These are phyloP conservation scores for Schizopygopsis malacanthus DNA, from an alignment of 2,797 vertebrate species.

Conservation along the genomic window DNA sequence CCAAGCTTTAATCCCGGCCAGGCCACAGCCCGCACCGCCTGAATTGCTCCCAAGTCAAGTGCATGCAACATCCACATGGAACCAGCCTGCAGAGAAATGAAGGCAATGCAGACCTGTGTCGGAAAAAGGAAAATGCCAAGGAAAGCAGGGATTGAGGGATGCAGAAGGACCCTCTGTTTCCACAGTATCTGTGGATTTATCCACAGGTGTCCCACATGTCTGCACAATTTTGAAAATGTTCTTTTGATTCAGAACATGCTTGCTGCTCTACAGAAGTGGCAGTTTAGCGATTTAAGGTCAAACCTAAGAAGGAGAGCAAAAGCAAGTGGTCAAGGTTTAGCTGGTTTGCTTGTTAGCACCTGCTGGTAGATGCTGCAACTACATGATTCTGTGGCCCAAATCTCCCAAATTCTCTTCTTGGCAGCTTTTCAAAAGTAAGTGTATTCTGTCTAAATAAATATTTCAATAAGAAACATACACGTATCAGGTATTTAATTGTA, in stretches of 20 bases:
- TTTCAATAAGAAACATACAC: not conserved
- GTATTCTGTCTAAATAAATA: not conserved
- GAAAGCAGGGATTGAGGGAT: slow-evolving; percentile 49
- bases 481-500: not conserved
- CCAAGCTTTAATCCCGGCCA: slow-evolving; percentile 75
- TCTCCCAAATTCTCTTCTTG: not conserved
- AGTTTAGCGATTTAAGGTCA: not conserved
- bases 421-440: not conserved
- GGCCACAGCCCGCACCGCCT: slow-evolving; percentile 71
- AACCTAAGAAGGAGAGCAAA: not conserved
- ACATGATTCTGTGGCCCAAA: not conserved
- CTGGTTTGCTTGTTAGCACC: not conserved
- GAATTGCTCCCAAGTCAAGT: slow-evolving; percentile 75
- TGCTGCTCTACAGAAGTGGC: not conserved
- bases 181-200: not conserved
- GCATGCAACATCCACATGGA: slow-evolving; percentile 77
- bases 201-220: slow-evolving; percentile 2
- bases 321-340: not conserved
- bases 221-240: not conserved
- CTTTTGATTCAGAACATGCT: slow-evolving; percentile 4
- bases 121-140: slow-evolving; percentile 62
- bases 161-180: slow-evolving; percentile 3
- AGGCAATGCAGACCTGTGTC: slow-evolving; percentile 62
- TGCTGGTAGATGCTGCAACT: not conserved
- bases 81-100: slow-evolving; percentile 67